Evolutionary conservation across 2,888 invertebrate genomes (phyloP), one percentile per base, ranked within the genome.

Genomic region (Labia minor): DNA sequence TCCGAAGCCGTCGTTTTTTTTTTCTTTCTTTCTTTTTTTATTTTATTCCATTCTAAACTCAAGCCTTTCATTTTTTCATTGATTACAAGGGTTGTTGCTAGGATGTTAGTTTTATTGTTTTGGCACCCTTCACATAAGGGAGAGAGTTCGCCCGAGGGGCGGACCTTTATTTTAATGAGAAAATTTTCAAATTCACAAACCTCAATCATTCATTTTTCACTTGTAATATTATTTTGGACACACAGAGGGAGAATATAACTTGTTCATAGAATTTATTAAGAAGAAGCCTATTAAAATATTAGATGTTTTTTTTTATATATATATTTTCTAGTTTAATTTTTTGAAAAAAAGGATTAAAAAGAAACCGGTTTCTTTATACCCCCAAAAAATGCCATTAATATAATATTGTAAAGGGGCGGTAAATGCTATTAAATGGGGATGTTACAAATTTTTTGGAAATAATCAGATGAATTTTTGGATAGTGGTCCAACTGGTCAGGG

Each of bases 171-270:
- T 49, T 49, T 49, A 49, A 49, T 49, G 49, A 49, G 49, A 49
- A 26, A 26, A 49, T 49, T 49, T 49, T 49, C 49, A 49, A 49
- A 49, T 49, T 49, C 49, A 49, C n/a, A 49, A 49, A 49, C 49
- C 49, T 49, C 49, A 49, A 16, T 49, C 49, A 49, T 49, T 49
- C 49, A 49, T 49, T 49, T 49, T 49, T 49, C 49, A 49, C 49
- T 16, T 49, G 49, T n/a, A 49, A 49, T 49, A 16, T 49, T 16
- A 49, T 16, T 49, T 16, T n/a, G 6, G 49, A 49, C 49, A 49
- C 3, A 11, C 33, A 33, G 16, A 49, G n/a, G 49, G 49, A 11
- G 49, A 49, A 11, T 14, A 3, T 3, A n/a, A n/a, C 16, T n/a
- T 49, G 16, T 49, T 49, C 49, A 10, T 49, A 16, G 14, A 49